Evolutionary conservation across 2,888 invertebrate species (phyloP).

Genomic region (Heliconius ismenius): DNA sequence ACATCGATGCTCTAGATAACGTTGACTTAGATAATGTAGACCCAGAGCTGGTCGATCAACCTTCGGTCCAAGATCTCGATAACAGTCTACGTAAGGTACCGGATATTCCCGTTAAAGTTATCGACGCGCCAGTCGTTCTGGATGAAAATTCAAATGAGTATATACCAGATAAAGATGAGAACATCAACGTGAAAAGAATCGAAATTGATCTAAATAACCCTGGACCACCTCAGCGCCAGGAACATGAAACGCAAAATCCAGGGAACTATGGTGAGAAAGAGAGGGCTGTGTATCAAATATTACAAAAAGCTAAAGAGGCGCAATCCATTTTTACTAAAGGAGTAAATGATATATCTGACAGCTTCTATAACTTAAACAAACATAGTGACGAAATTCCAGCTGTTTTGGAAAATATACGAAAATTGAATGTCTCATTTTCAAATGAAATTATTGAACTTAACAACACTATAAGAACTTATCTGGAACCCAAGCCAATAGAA

Average conservation of each 20-base stretch:
- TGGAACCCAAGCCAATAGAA: constrained; percentile 47
- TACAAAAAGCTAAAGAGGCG: constrained; percentile 58
- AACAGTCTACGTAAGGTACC: constrained; percentile 55
- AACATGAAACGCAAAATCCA: constrained; percentile 73
- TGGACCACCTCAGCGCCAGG: constrained; percentile 69
- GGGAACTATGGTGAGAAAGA: constrained; percentile 58
- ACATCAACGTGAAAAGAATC: constrained; percentile 53
- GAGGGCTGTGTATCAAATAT: constrained; percentile 54
- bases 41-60: constrained; percentile 56
- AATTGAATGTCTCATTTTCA: constrained; percentile 58
- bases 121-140: constrained; percentile 55
- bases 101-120: constrained; percentile 65
- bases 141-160: constrained; percentile 52
- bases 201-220: constrained; percentile 66
- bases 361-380: constrained; percentile 58
- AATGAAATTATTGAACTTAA: constrained; percentile 63
- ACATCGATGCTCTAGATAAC: constrained; percentile 53
- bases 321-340: constrained; percentile 54
- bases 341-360: constrained; percentile 57
- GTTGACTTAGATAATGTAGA: constrained; percentile 53
- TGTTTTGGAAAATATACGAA: constrained; percentile 59
- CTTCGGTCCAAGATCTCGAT: constrained; percentile 57
- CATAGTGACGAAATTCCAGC: constrained; percentile 57
- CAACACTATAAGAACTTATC: constrained; percentile 56
- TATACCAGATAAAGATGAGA: constrained; percentile 50